Conservation (phyloP, 2,113 vertebrate species). For the Corythornis madagascariensis region DNA sequence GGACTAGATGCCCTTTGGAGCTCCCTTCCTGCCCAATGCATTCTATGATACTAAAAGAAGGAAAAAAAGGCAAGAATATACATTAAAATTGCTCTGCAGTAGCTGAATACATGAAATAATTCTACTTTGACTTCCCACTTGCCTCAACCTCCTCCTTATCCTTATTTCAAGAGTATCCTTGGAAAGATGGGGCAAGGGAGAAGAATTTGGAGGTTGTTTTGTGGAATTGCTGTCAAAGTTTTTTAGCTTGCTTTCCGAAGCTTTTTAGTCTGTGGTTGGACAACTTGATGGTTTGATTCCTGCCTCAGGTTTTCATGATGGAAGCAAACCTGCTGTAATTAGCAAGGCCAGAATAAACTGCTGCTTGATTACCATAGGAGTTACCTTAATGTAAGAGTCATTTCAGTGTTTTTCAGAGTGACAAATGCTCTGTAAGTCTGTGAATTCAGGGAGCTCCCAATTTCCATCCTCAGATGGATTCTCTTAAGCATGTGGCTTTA, state of each 20-base stretch:
- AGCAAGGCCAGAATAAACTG: not conserved
- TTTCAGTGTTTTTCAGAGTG: not conserved
- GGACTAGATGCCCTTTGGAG: not conserved
- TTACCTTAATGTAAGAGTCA: not conserved
- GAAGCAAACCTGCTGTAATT: not conserved
- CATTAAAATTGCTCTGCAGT: not conserved
- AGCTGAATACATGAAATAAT: not conserved
- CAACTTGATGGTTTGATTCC: not conserved
- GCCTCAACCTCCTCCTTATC: not conserved
- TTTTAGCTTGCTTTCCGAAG: too few relatives aligned
- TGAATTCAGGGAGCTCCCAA: not conserved
- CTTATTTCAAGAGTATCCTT: not conserved
- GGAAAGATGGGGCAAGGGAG: not conserved
- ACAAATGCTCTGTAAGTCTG: not conserved
- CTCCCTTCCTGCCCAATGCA: not conserved
- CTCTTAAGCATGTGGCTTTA: not conserved
- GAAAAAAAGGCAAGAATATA: not conserved
- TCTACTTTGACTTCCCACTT: not conserved
- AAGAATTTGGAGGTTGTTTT: not conserved
- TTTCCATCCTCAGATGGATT: not conserved
- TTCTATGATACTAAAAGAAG: not conserved
- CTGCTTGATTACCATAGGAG: not conserved
- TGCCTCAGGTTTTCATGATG: not conserved
- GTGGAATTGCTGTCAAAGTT: not conserved
- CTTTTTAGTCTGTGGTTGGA: not conserved